phyloP scores from a whole-genome alignment of 2,888 invertebrate genomes.

The Amitus sp. region DNA sequence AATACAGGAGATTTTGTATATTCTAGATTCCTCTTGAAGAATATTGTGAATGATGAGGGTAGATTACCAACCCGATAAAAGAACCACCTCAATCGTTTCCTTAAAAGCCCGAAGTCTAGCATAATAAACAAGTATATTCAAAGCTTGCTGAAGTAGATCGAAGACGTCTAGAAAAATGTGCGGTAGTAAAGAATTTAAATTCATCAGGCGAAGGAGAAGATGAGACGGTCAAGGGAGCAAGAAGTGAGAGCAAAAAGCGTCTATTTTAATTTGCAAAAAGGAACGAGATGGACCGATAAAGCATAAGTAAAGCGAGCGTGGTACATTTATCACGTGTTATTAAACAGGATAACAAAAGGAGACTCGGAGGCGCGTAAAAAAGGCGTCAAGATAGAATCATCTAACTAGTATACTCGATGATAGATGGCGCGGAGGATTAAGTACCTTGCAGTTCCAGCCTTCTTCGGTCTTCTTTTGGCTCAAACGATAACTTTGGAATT shows the following conservation, averaged over 20 bases:
- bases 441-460: conserved; percentile 41
- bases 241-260: conserved; percentile 41
- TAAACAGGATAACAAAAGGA: conserved; percentile 63
- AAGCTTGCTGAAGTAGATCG: no score
- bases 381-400: conserved; percentile 62
- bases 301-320: conserved; percentile 43
- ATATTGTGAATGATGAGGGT: no score
- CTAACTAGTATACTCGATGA: conserved; percentile 63
- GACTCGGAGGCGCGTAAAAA: conserved; percentile 56
- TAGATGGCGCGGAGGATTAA: conserved; percentile 62
- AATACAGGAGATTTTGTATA: no score
- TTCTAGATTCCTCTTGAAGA: no score
- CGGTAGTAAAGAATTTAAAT: not conserved
- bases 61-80: no score
- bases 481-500: conserved; percentile 17
- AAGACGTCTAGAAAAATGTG: no score
- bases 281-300: conserved; percentile 29
- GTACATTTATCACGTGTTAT: conserved; percentile 65
- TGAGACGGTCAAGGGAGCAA: conserved; percentile 1
- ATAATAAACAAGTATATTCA: no score
- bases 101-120: no score
- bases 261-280: conserved; percentile 53
- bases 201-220: conserved; percentile 8
- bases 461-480: conserved; percentile 29
- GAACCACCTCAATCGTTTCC: no score